A percentile compares a stretch with the other conserved stretches of the same genome.
phyloP scores from a whole-genome alignment of 2,888 invertebrate genomes.

The Molorchus minor region DNA sequence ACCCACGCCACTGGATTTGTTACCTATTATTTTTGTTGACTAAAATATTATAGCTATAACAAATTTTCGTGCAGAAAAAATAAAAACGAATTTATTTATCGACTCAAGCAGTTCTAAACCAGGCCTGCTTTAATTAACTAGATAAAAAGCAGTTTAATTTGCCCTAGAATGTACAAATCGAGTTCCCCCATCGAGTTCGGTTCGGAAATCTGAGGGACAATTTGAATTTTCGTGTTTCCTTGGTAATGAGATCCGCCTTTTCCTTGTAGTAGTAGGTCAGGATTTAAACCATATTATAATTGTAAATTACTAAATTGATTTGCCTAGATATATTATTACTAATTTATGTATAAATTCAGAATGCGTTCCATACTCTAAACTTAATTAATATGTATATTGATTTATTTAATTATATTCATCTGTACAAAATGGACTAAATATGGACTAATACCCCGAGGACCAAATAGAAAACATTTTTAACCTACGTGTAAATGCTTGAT shows the following conservation, averaged over 20 bases:
- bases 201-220: slow-evolving; percentile 37
- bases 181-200: slow-evolving; percentile 37
- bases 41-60: no score
- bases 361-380: neutral
- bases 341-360: neutral
- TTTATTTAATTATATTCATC: slow-evolving; percentile 1
- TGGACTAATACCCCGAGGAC: neutral
- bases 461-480: neutral
- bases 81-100: no score
- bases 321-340: slow-evolving; percentile 37
- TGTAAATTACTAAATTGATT: slow-evolving; percentile 49
- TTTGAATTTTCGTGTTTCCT: slow-evolving; percentile 52
- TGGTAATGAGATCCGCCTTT: slow-evolving; percentile 53
- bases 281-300: slow-evolving; percentile 49
- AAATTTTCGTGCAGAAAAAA: no score
- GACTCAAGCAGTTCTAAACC: neutral
- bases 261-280: slow-evolving; percentile 48
- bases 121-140: no score
- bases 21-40: no score
- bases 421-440: neutral
- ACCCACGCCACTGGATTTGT: no score
- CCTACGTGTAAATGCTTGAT: neutral
- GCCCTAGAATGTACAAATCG: slow-evolving; percentile 18
- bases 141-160: slow-evolving; percentile 15
- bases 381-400: neutral